These are phyloP conservation scores for Ochotona curzoniae DNA, from an alignment of 2,113 vertebrate species.

Conservation along the genomic window DNA sequence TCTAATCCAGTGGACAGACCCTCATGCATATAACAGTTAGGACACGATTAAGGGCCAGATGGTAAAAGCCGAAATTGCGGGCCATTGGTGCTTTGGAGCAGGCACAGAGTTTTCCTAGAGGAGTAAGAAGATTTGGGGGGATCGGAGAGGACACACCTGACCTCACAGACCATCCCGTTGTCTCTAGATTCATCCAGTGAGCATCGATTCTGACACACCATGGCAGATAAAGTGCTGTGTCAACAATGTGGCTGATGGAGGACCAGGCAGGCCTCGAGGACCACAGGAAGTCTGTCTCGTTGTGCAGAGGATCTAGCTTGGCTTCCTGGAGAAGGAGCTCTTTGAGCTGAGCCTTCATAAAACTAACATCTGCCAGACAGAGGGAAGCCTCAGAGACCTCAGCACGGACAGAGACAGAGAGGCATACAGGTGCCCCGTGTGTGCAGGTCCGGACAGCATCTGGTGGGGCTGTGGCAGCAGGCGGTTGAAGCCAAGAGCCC, in stretches of 20 bases:
- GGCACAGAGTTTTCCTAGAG: background rate
- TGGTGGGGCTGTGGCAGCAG: background rate
- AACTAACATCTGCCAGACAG: background rate
- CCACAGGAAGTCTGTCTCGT: background rate
- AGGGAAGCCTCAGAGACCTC: background rate
- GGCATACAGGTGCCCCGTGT: background rate
- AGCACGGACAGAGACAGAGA: background rate
- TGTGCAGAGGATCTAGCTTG: background rate
- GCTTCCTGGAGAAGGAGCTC: background rate
- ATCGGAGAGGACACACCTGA: background rate
- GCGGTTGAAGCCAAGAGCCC: background rate
- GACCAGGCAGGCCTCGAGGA: background rate
- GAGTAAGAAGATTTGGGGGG: background rate
- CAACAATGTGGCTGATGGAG: background rate
- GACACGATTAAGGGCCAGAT: background rate
- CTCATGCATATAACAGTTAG: background rate
- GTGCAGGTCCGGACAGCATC: background rate
- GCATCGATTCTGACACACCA: background rate
- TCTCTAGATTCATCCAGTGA: background rate
- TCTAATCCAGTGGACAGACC: background rate
- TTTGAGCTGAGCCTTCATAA: background rate
- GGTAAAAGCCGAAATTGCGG: slow-evolving; percentile 21
- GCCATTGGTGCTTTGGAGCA: background rate
- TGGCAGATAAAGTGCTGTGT: background rate
- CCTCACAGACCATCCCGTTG: background rate